phyloP scores from a whole-genome alignment of 2,113 vertebrate species.

The Tragelaphus buxtoni region DNA sequence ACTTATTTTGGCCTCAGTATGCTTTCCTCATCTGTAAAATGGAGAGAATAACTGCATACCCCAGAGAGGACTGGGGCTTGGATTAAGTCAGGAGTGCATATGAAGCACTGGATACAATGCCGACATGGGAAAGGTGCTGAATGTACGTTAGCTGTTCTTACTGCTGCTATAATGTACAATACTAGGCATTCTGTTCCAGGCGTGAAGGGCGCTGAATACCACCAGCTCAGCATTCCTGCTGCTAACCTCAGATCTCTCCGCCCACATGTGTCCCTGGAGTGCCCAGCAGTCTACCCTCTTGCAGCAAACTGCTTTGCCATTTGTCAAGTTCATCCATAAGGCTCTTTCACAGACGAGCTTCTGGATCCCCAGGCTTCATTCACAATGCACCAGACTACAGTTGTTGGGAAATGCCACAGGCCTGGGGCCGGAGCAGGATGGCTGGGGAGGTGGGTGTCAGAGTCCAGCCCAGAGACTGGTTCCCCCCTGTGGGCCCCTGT shows the following conservation, averaged over 20 bases:
- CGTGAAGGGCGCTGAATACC: rapidly evolving
- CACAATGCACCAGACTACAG: rapidly evolving
- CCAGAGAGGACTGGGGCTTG: neutral
- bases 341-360: neutral
- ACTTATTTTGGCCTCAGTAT: neutral
- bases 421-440: neutral
- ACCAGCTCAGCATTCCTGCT: neutral
- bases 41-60: neutral
- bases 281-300: neutral
- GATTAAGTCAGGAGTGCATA: neutral
- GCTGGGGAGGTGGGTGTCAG: neutral
- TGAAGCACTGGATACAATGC: rapidly evolving
- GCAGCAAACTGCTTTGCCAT: neutral
- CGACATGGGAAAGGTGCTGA: rapidly evolving
- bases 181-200: neutral
- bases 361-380: neutral
- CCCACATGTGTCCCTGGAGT: neutral
- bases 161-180: neutral
- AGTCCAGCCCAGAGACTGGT: neutral
- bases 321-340: neutral
- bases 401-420: neutral
- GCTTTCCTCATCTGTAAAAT: neutral
- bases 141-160: rapidly evolving
- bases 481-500: neutral
- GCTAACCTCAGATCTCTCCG: rapidly evolving